These are phyloP conservation scores for Synergus itoensis DNA, from an alignment of 2,888 invertebrate species.

Conservation along the genomic window DNA sequence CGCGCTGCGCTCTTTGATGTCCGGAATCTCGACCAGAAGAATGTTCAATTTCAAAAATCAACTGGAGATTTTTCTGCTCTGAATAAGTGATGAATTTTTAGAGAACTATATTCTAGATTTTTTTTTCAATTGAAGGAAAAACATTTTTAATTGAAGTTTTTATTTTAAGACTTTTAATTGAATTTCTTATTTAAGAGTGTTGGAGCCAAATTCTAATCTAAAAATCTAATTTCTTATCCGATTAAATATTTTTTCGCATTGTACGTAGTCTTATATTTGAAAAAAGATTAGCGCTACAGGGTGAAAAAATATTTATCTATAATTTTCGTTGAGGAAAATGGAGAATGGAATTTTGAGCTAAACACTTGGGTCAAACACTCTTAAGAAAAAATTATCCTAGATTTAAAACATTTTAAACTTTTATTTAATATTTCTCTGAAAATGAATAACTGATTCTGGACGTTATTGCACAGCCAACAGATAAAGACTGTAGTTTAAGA, in stretches of 20 bases:
- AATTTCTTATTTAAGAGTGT: not conserved
- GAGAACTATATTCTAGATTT: not conserved
- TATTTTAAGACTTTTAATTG: not conserved
- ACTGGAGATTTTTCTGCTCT: slow-evolving; percentile 18
- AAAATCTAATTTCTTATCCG: too few species aligned
- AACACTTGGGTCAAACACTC: too few species aligned
- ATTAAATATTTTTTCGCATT: too few species aligned
- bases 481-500: slow-evolving; percentile 75
- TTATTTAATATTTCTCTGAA: not conserved
- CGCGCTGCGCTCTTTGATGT: slow-evolving; percentile 36
- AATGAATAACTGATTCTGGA: slow-evolving; percentile 26
- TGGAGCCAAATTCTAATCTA: too few species aligned
- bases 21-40: slow-evolving; percentile 35
- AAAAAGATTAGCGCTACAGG: too few species aligned
- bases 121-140: not conserved
- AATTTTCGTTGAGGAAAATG: too few species aligned
- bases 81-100: not conserved
- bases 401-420: not conserved
- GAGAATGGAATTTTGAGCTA: too few species aligned
- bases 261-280: too few species aligned
- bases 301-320: too few species aligned
- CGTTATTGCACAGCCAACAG: slow-evolving; percentile 61
- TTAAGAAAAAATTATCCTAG: not conserved
- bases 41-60: slow-evolving; percentile 36
- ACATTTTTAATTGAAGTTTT: not conserved